phyloP scores from a whole-genome alignment of 2,113 vertebrate species.

The Oxyura jamaicensis region DNA sequence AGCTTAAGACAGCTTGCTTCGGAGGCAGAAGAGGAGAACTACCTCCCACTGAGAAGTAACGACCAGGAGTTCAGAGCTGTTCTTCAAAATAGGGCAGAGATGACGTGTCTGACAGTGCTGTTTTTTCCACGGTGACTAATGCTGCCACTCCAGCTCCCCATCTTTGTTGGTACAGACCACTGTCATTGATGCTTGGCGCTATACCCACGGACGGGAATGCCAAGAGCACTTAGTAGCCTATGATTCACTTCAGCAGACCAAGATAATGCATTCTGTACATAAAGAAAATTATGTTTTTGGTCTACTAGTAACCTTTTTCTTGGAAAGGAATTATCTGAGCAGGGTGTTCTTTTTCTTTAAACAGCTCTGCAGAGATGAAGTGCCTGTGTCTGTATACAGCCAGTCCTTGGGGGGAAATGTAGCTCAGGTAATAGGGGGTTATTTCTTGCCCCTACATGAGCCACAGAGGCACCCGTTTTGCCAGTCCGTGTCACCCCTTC shows the following conservation, averaged over 20 bases:
- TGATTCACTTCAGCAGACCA: background rate
- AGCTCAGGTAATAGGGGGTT: background rate
- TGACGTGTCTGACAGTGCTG: background rate
- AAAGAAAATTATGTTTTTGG: constrained; percentile 17
- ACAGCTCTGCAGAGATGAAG: background rate
- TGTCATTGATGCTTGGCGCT: background rate
- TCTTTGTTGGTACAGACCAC: background rate
- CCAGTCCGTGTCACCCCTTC: background rate
- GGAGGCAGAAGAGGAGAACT: background rate
- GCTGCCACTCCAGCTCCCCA: background rate
- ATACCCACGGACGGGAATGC: background rate
- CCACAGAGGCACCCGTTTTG: background rate
- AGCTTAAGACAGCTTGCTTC: background rate
- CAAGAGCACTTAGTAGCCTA: background rate
- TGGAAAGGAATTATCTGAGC: background rate
- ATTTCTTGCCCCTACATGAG: background rate
- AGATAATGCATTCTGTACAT: background rate
- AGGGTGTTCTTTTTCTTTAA: background rate
- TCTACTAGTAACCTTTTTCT: background rate
- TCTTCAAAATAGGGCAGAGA: background rate
- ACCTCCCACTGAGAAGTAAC: background rate
- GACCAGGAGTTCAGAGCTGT: background rate
- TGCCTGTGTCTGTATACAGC: background rate
- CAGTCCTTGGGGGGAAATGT: background rate
- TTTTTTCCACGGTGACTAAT: constrained; percentile 3